These are phyloP conservation scores for Buphagus erythrorhynchus DNA, from an alignment of 2,797 vertebrate genomes.

Conservation along the genomic window DNA sequence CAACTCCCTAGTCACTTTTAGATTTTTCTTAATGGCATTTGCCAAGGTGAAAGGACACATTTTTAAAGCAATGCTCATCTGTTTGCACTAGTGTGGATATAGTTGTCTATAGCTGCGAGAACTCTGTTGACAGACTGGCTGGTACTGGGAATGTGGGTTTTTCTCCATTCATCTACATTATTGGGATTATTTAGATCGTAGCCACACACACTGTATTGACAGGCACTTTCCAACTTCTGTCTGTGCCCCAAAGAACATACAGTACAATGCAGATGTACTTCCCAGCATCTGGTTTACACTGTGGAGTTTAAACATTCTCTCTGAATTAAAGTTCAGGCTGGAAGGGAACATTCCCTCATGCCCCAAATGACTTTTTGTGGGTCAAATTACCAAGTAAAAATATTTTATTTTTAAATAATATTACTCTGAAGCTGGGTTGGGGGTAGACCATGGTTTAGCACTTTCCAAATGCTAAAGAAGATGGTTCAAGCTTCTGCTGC, in stretches of 20 bases:
- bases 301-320: conserved; percentile 48
- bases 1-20: background rate
- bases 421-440: conserved; percentile 6
- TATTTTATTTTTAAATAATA: conserved; percentile 58
- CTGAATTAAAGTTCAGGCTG: conserved; percentile 54
- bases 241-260: conserved; percentile 2
- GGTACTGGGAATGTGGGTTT: background rate
- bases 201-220: background rate
- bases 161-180: background rate
- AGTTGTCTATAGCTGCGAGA: background rate
- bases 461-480: conserved; percentile 25
- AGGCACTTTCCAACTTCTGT: background rate
- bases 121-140: background rate
- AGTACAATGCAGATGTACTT: background rate
- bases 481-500: conserved; percentile 45
- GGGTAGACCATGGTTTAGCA: conserved; percentile 9
- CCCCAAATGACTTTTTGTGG: conserved; percentile 50
- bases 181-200: background rate
- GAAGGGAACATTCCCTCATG: conserved; percentile 48
- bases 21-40: background rate
- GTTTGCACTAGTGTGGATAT: background rate
- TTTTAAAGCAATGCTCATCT: background rate
- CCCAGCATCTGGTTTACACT: conserved; percentile 57
- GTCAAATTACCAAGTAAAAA: conserved; percentile 60
- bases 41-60: background rate